Base-by-base conservation (phyloP, 2,888 invertebrate species). In the Myopa tessellatipennis region DNA sequence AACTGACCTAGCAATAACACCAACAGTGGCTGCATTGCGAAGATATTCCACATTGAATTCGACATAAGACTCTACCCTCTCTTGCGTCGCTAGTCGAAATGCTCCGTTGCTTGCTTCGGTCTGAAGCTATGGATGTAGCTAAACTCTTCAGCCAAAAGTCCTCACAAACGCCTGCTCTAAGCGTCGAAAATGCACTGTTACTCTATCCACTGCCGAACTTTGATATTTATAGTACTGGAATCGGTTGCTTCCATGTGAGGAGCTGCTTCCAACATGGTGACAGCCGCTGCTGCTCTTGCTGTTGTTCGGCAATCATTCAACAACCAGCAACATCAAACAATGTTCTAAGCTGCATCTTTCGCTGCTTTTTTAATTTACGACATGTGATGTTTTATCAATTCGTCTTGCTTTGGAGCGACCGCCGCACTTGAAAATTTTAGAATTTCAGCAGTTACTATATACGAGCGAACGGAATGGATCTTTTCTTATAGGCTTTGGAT, bases 281-380 rank as follows among this genome's bases (percentile, higher is more conserved):
- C 36, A 50, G 36, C 18, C 14, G n/a, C 18, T 38, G 3, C 40
- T 40, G 26, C 65, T 73, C 12, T 40, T 45, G 50, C 12, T 26
- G 26, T 26, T 26, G 26, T 60, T 34, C 58, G 12, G 6, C 65
- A 45, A 67, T 26, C 67, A 36, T 58, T 40, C 60, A 67, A 36
- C 12, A 26, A 18, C 60, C 18, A 55, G 8, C 70, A 70, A 16
- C 26, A 55, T 73, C 63, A 84, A 79, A 70, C 76, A 40, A 45
- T 58, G 50, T 50, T 69, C 68, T 69, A 18, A 16, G 65, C 10
- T 78, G 71, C 83, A 84, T 85, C 85, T 80, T 80, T 81, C 82
- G 74, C 77, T 60, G 78, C 78, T 87, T 83, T 84, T 79, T 76
- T 84, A 85, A 87, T 88, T 87, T 87, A 88, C 86, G 88, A 84